Evolutionary conservation across 2,797 vertebrate genomes (phyloP), one percentile per base, ranked within the genome.

Genomic region (Lepus oiostolus): DNA sequence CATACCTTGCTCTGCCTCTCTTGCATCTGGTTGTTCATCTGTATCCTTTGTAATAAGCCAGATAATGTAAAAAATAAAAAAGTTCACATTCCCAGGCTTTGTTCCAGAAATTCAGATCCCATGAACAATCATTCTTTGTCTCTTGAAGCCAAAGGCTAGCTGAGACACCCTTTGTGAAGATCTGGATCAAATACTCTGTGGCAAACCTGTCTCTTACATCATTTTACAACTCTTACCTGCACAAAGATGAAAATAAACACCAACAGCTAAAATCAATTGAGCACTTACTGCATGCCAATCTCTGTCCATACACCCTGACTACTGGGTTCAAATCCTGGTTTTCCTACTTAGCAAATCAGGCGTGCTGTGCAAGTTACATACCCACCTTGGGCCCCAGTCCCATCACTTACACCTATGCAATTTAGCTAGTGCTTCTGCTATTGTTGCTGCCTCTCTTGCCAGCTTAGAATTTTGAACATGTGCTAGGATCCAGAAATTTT

Each of bases 181-280:
- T 30, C 71, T 90, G 84, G 75, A 79, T 70, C 68, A 75, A 70
- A 67, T 54, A 87, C n/a, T 76, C 85, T 62, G 74, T 79, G 79
- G 88, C 77, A 93, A 95, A 79, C 52, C 91, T 93, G 94, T 91
- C 74, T 95, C 74, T 82, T 50, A 28, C 13, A 71, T 87, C 32
- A 52, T 91, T 95, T 85, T 76, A 62, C 93, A 92, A 90, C 42
- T 85, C 83, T 76, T 68, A 50, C 22, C 12, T 58, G 82, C 38
- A 79, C 65, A 93, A 71, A 91, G 87, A 94, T 65, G 92, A 95
- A 96, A 95, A 94, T 85, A 95, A 95, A 85, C 58, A 68, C 81
- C 28, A 54, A 32, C 19, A n/a, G 35, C 47, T 95, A 50, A 77
- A 87, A 87, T 54, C 63, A 63, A 60, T 2, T 62, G 85, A 88